phyloP scores from a whole-genome alignment of 2,797 vertebrate genomes.

The Spinus pinus region DNA sequence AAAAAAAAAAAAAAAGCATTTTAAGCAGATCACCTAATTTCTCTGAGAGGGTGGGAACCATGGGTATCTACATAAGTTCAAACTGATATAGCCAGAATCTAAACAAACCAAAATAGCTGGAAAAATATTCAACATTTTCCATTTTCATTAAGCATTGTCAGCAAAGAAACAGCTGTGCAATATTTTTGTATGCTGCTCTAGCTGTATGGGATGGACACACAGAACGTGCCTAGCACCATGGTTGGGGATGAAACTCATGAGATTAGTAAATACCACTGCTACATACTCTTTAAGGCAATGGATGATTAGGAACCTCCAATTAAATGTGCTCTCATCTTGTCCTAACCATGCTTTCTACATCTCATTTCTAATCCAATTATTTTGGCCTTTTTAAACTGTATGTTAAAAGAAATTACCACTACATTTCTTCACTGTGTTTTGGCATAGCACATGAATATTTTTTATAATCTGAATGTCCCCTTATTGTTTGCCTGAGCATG shows the following conservation, averaged over 20 bases:
- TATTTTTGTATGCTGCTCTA: neutral
- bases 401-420: neutral
- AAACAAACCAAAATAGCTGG: neutral
- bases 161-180: neutral
- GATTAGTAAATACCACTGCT: neutral
- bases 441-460: neutral
- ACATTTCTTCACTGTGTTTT: neutral
- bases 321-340: neutral
- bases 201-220: neutral
- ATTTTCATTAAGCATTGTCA: neutral
- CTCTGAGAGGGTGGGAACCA: neutral
- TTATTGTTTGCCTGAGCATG: slow-evolving; percentile 16
- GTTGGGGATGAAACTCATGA: neutral
- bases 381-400: neutral
- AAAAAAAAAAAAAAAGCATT: neutral
- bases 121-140: neutral
- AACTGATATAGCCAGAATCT: neutral
- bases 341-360: neutral
- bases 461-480: neutral
- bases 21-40: neutral
- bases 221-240: neutral
- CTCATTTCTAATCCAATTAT: neutral
- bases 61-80: neutral
- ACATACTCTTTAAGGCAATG: neutral
- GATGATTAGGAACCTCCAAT: neutral